phyloP scores from a whole-genome alignment of 2,797 vertebrate species.

The Monodelphis domestica region DNA sequence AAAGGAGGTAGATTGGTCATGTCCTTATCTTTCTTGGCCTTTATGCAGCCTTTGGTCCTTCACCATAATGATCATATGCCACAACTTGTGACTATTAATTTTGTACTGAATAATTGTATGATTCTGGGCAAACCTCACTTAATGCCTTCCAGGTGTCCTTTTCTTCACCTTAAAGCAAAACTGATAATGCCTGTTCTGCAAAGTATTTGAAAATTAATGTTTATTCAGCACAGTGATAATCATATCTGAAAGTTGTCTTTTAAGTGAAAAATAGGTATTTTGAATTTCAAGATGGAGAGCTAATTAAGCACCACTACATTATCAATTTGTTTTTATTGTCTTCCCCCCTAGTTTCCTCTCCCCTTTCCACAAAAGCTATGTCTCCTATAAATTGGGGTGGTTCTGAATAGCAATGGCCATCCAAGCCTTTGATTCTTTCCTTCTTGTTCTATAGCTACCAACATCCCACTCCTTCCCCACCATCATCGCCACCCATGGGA shows the following conservation, averaged over 20 bases:
- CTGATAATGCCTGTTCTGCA: background rate
- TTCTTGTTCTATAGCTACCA: background rate
- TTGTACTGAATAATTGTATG: background rate
- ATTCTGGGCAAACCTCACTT: background rate
- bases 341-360: background rate
- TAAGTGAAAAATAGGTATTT: background rate
- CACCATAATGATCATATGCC: too few species aligned
- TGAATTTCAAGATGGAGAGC: background rate
- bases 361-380: background rate
- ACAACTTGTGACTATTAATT: background rate
- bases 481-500: background rate
- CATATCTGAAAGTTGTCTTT: background rate
- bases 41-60: too few species aligned
- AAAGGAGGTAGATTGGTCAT: too few species aligned
- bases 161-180: background rate
- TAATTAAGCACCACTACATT: background rate
- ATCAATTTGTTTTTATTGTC: background rate
- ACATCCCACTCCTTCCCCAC: background rate
- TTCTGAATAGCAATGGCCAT: background rate
- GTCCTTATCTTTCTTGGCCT: too few species aligned
- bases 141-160: background rate
- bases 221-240: background rate
- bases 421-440: background rate
- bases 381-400: background rate
- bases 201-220: constrained; percentile 8